Base-by-base conservation (phyloP, 2,888 invertebrate genomes). In the Leucoma salicis region DNA sequence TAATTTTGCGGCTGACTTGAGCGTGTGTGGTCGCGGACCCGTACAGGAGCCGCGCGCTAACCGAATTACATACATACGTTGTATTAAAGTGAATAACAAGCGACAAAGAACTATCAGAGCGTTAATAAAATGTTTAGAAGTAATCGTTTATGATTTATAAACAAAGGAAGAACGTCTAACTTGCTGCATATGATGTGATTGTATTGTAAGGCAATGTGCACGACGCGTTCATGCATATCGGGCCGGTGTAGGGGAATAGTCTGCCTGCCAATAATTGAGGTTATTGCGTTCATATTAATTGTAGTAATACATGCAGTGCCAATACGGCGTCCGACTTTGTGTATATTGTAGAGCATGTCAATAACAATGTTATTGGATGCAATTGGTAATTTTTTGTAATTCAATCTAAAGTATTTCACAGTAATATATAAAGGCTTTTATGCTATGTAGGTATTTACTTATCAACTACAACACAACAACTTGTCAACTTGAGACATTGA, bases 1-100 rank as follows among this genome's bases (percentile, higher is more conserved):
- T 88, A 88, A 89, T 89, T 89, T 87, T 88, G 88, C 80, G 88
- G 88, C 81, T 83, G 86, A 87, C 86, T 87, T 83, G 87, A 86
- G 86, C 83, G 80, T 81, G 79, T 81, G 83, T 75, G 80, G 76
- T 74, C 77, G 78, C 73, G 70, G 76, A 74, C 79, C 69, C 67
- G 67, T 70, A 72, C 55, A 42, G 54, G 37, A 68, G 71, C 66
- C 66, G 67, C 69, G 70, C 73, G 75, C 75, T 76, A 78, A 73
- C 69, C 61, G 59, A 60, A 58, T 63, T 61, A 57, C 51, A 48
- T 54, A 49, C 51, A 39, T 46, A 37, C 42, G 45, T 42, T 53
- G 49, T 46, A 42, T 49, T 53, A 40, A 21, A 48, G 38, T 37
- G 51, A 51, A 54, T 50, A 55, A 42, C 35, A 35, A 31, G 37